Evolutionary conservation across 2,797 vertebrate genomes (phyloP).

Genomic region (Saxicola maurus): DNA sequence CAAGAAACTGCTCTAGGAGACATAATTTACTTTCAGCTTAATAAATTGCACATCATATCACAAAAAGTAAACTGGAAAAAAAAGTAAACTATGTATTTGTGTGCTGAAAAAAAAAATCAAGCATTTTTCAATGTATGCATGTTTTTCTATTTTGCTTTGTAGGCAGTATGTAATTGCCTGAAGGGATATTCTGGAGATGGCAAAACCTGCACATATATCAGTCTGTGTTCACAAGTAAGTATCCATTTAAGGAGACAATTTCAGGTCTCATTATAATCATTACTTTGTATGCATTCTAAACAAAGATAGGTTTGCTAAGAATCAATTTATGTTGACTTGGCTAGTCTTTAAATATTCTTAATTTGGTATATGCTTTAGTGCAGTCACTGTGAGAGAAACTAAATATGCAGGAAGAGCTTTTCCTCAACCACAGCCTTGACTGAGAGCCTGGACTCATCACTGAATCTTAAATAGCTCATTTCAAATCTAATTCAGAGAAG

Average conservation of each 20-base stretch:
- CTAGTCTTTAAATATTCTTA: background rate
- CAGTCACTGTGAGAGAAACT: background rate
- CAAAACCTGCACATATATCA: constrained; percentile 75
- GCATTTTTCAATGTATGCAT: background rate
- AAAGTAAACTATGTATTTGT: background rate
- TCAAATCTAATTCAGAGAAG: background rate
- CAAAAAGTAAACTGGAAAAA: background rate
- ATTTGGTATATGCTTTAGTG: background rate
- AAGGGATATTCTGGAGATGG: constrained; percentile 79
- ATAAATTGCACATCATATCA: background rate
- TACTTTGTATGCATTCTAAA: background rate
- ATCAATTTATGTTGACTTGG: background rate
- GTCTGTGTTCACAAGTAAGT: constrained; percentile 80
- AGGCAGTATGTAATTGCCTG: constrained; percentile 85
- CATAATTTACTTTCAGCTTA: background rate
- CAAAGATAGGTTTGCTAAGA: background rate
- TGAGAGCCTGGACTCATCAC: background rate
- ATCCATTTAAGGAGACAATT: background rate
- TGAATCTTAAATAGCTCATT: background rate
- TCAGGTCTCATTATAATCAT: background rate
- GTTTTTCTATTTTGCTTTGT: background rate
- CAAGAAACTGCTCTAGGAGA: background rate
- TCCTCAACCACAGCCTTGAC: background rate
- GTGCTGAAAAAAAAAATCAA: background rate
- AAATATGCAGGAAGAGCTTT: background rate